Evolutionary conservation across 2,797 vertebrate species (phyloP), one percentile per base, ranked within the genome.

Genomic region (Labeo calbasu): DNA sequence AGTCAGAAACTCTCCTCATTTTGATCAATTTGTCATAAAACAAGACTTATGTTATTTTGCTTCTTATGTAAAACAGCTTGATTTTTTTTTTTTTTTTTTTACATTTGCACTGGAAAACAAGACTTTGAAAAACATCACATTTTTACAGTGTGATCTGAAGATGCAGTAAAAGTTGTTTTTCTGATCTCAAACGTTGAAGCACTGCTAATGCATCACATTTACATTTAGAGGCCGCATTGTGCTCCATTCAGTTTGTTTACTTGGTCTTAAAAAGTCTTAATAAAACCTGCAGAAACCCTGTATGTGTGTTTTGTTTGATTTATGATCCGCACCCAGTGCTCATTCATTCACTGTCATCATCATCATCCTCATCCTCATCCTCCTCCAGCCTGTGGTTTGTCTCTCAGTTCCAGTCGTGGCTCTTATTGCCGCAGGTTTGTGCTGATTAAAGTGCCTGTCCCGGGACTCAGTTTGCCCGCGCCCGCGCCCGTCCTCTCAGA

Each of bases 401-500:
- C 23, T 61, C 59, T 6, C 59, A 28, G 59, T 61, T 46, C 8
- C 43, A 46, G 43, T 9, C 9, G 43, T 46, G 43, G 43, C 43
- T 46, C 43, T 46, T 61, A 61, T 61, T 23, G 21, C 55, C 11
- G 61, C 23, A 63, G 61, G 61, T 65, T 32, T 7, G 61, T 66
- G 63, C 17, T 36, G 63, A 32, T 15, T 68, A 36, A 68, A 68
- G 65, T 68, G 65, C 32, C 15, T 40, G 23, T 11, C n/a, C 19
- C 19, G 21, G 53, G 19, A 55, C 53, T 21, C 8, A 3, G 3
- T 19, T 7, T 4, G 11, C 25, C 11, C 9, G 40, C 23, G 4
- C 25, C 11, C 28, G 59, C 32, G 23, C 66, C 36, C n/a, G 77
- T 21, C 43, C 48, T 71, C 91, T 97, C 96, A 98, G 94, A 98